Evolutionary conservation across 2,797 vertebrate species (phyloP).

Genomic region (Arremon aurantiirostris): DNA sequence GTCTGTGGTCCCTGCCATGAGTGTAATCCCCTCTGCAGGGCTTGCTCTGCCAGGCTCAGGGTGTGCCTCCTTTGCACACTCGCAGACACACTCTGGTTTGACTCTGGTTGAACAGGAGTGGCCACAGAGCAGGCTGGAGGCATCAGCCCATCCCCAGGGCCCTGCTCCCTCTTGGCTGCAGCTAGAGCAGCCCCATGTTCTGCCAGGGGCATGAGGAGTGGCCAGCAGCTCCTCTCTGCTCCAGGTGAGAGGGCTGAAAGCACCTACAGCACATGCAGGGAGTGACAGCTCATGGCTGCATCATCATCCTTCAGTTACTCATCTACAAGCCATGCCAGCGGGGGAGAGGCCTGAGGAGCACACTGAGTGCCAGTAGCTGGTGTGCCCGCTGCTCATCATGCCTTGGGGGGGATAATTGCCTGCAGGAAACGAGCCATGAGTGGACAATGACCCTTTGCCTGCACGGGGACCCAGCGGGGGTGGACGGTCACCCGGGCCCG

Average conservation of each 20-base stretch:
- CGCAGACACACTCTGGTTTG: background rate
- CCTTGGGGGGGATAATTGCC: background rate
- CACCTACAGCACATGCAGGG: accelerated
- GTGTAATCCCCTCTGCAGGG: background rate
- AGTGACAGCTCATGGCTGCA: background rate
- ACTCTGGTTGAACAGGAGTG: background rate
- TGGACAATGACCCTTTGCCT: accelerated
- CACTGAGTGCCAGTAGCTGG: background rate
- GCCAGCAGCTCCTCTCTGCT: background rate
- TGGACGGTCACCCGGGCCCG: accelerated
- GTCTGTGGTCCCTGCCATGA: background rate
- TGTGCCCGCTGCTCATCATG: background rate
- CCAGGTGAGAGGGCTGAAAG: background rate
- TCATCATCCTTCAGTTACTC: background rate
- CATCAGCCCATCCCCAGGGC: background rate
- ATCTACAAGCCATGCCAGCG: background rate
- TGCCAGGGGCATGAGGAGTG: background rate
- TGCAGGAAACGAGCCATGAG: background rate
- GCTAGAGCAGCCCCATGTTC: accelerated
- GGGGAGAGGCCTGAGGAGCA: accelerated
- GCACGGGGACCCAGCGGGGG: accelerated
- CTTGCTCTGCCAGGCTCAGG: background rate
- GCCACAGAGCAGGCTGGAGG: background rate
- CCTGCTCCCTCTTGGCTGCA: background rate
- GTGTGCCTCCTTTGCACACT: accelerated